phyloP scores from a whole-genome alignment of 2,888 invertebrate genomes.

The Scaptomyza tumidula region DNA sequence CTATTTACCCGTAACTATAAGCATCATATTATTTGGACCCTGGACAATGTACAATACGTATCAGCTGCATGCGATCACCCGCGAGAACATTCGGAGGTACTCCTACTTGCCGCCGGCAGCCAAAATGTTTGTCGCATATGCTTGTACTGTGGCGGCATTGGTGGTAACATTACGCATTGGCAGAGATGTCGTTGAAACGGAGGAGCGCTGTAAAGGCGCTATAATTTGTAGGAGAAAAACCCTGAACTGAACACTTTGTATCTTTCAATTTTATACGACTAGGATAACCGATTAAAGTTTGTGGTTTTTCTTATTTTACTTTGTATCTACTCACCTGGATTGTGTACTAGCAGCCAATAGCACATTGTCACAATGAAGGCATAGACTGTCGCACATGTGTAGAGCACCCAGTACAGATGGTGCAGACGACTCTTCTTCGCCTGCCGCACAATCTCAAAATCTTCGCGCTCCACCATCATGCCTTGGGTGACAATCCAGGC shows the following conservation, averaged over 20 bases:
- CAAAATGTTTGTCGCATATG: slow-evolving; percentile 55
- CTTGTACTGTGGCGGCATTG: slow-evolving; percentile 42
- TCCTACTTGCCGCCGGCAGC: slow-evolving; percentile 47
- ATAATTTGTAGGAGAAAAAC: slow-evolving; percentile 27
- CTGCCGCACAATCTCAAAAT: slow-evolving; percentile 84
- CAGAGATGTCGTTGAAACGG: slow-evolving; percentile 27
- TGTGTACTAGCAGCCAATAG: slow-evolving; percentile 87
- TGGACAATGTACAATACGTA: slow-evolving; percentile 66
- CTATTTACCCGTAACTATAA: slow-evolving; percentile 50
- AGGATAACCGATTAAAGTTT: background rate
- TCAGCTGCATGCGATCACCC: slow-evolving; percentile 24
- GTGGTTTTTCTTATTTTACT: too few relatives aligned
- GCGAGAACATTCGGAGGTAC: background rate
- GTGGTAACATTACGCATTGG: slow-evolving; percentile 27
- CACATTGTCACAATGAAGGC: slow-evolving; percentile 85
- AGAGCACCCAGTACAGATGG: slow-evolving; percentile 84
- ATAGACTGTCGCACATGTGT: slow-evolving; percentile 84
- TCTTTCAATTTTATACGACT: background rate
- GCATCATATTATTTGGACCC: slow-evolving; percentile 61
- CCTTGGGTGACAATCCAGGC: slow-evolving; percentile 85
- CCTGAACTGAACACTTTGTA: background rate
- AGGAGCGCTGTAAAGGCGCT: slow-evolving; percentile 19
- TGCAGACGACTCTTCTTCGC: slow-evolving; percentile 84
- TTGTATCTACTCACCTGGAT: slow-evolving; percentile 86
- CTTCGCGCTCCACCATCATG: slow-evolving; percentile 85